Evolutionary conservation across 2,888 invertebrate genomes (phyloP).

Genomic region (Drosophila birchii): DNA sequence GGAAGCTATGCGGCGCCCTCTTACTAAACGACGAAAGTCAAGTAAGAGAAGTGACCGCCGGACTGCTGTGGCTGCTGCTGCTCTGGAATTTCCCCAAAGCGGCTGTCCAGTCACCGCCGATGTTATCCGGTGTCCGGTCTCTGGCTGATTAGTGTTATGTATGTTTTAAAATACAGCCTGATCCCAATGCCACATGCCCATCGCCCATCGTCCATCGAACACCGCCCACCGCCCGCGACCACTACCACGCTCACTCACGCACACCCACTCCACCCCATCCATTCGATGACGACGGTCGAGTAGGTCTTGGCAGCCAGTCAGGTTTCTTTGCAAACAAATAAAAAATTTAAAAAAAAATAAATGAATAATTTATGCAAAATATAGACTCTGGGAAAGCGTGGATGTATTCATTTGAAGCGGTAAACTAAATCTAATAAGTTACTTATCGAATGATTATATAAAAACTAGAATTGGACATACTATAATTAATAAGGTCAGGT

Average conservation of each 20-base stretch:
- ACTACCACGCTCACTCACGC: conserved; percentile 21
- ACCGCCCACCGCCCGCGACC: conserved; percentile 4
- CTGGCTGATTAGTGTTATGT: conserved; percentile 52
- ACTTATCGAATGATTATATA: neutral
- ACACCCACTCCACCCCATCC: conserved; percentile 21
- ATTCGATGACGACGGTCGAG: conserved; percentile 28
- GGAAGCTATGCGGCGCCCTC: conserved; percentile 52
- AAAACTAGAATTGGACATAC: neutral
- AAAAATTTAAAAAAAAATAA: conserved; percentile 56
- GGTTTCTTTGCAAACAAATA: conserved; percentile 72
- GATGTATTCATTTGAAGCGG: neutral
- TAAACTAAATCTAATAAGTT: neutral
- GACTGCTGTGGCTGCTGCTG: conserved; percentile 21
- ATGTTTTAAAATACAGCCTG: conserved; percentile 57
- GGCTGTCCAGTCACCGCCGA: conserved; percentile 38
- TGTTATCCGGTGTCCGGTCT: conserved; percentile 10
- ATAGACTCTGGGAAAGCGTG: neutral
- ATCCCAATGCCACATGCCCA: conserved; percentile 20
- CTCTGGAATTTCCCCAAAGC: conserved; percentile 30
- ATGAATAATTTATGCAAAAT: neutral
- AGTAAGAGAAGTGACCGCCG: conserved; percentile 25
- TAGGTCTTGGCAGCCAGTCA: conserved; percentile 46
- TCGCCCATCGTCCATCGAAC: conserved; percentile 13
- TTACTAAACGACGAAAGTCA: conserved; percentile 52
- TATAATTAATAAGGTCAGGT: neutral